phyloP scores from a whole-genome alignment of 1,140 invertebrate species.

The roundworm (Caenorhabditis elegans) region WBcel235 BX284606.5:12879501-12880000 shows the following conservation, averaged over 20 bases:
- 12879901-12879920: neutral
- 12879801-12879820: slow-evolving; percentile 28
- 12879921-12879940: neutral
- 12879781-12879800: neutral
- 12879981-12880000: neutral
- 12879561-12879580: slow-evolving; percentile 61
- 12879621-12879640: slow-evolving; percentile 62
- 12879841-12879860: slow-evolving; percentile 9
- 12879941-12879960: neutral
- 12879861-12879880: too few species aligned
- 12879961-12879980: neutral
- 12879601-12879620: slow-evolving; percentile 65
- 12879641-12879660: neutral
- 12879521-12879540: slow-evolving; percentile 63
- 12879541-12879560: slow-evolving; percentile 43
- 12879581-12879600: slow-evolving; percentile 58
- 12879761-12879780: neutral
- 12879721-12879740: slow-evolving; percentile 54
- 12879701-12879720: slow-evolving; percentile 57
- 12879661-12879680: neutral
- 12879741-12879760: slow-evolving; percentile 1
- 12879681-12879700: slow-evolving; percentile 25
- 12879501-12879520: slow-evolving; percentile 65
- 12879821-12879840: slow-evolving; percentile 8
- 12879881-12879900: neutral